Evolutionary conservation across 2,888 invertebrate species (phyloP).

Genomic region (Lucinisca nassula): DNA sequence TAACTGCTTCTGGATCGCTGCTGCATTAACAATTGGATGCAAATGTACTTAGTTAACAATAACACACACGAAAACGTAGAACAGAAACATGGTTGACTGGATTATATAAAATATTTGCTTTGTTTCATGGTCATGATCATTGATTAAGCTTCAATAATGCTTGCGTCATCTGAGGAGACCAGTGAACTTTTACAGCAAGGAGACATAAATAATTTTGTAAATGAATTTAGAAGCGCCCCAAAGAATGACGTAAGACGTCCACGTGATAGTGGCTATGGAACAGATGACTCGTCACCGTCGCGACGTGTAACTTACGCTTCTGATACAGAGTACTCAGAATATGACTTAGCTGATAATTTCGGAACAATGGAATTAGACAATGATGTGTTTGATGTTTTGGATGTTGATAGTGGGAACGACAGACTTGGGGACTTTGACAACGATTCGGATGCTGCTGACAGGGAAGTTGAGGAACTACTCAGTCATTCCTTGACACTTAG

Average conservation of each 20-base stretch:
- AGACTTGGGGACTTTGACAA: background rate
- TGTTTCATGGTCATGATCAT: too few relatives aligned
- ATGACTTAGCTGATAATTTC: conserved; percentile 10
- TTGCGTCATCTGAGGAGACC: too few relatives aligned
- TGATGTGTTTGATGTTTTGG: conserved; percentile 45
- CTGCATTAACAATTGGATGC: too few relatives aligned
- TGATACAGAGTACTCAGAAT: conserved; percentile 44
- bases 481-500: conserved; percentile 19
- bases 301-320: conserved; percentile 72
- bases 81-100: too few relatives aligned
- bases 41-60: too few relatives aligned
- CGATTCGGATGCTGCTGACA: conserved; percentile 66
- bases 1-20: too few relatives aligned
- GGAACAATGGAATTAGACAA: conserved; percentile 28
- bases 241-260: conserved; percentile 29
- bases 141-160: too few relatives aligned
- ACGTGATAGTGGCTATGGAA: conserved; percentile 83
- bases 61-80: too few relatives aligned
- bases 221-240: too few relatives aligned
- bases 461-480: conserved; percentile 69
- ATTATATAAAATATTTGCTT: too few relatives aligned
- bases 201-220: too few relatives aligned
- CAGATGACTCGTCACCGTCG: conserved; percentile 75
- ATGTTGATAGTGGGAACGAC: background rate
- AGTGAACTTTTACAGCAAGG: too few relatives aligned